phyloP scores from a whole-genome alignment of 1,140 invertebrate species.

The Aphaenogaster floridana region DNA sequence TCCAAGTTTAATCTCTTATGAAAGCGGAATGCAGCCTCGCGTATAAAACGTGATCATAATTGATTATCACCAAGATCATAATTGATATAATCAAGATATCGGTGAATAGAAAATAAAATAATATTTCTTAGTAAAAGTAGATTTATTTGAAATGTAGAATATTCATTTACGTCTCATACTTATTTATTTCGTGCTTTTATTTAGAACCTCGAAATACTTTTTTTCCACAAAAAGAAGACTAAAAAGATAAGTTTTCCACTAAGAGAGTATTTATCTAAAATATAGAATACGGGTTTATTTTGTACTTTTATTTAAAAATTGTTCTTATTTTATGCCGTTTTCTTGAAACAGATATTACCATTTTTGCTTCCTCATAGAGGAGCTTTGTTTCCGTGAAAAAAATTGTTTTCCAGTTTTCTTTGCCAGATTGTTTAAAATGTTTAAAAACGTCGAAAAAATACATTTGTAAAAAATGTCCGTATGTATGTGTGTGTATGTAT shows the following conservation, averaged over 20 bases:
- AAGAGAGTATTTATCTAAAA: not conserved
- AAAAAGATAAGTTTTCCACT: not conserved
- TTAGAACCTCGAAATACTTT: not conserved
- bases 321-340: not conserved
- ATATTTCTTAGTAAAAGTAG: not conserved
- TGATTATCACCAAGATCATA: not conserved
- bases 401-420: no score
- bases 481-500: no score
- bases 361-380: no score
- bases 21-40: not conserved
- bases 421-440: no score
- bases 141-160: not conserved
- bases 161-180: not conserved
- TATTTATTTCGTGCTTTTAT: not conserved
- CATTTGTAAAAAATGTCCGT: no score
- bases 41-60: not conserved
- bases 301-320: not conserved
- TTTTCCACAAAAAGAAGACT: not conserved
- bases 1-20: not conserved
- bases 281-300: not conserved
- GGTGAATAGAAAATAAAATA: not conserved
- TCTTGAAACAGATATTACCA: not conserved
- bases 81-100: constrained; percentile 6
- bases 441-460: no score
- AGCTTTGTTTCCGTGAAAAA: no score